Base-by-base conservation (phyloP, 2,888 invertebrate genomes). In the Stictocephala bisonia region DNA sequence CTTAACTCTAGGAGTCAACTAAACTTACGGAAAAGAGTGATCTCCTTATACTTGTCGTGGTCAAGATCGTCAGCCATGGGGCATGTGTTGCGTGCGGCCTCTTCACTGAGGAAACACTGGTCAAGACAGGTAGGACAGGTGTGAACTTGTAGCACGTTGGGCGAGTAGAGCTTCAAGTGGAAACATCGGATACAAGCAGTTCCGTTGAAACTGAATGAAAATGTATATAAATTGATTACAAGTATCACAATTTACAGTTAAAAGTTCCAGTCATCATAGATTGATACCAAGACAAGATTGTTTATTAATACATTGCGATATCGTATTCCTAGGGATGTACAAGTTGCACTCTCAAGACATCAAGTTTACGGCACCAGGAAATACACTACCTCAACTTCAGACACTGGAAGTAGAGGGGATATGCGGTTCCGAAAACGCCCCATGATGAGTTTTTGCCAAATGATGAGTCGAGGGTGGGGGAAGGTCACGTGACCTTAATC, bases 141-240 rank as follows among this genome's bases (percentile, higher is more conserved):
- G 80, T 87, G 86, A 18, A 90, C 87, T 81, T 89, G 88, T 44
- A 90, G 84, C 60, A 90, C 86, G 81, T 89, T 90, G 64, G 86
- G 84, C 4, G 90, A 87, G 74, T 88, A 86, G 71, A 89, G 83
- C 76, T 86, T 85, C 73, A 90, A 80, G 76, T 88, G 87, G 78
- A 90, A 87, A 80, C 90, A 90, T 75, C 89, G 84, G 78, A 88
- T 87, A 81, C 90, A 90, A 76, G 86, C 86, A 48, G 86, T 86
- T 73, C 86, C 87, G 31, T 86, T 86, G 75, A 86, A 87, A 78
- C 88, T 88, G 81, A 67, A 82, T 83, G 75, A 75, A 40, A 60
- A 60, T 60, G 6, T 18, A 74, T 9, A 15, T 31, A 31, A 69
- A 64, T 7, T 22, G 4, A 35, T 35, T 15, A 64, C 4, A n/a